Base-by-base conservation (phyloP, 2,113 vertebrate species). In the Limnothrissa miodon region DNA sequence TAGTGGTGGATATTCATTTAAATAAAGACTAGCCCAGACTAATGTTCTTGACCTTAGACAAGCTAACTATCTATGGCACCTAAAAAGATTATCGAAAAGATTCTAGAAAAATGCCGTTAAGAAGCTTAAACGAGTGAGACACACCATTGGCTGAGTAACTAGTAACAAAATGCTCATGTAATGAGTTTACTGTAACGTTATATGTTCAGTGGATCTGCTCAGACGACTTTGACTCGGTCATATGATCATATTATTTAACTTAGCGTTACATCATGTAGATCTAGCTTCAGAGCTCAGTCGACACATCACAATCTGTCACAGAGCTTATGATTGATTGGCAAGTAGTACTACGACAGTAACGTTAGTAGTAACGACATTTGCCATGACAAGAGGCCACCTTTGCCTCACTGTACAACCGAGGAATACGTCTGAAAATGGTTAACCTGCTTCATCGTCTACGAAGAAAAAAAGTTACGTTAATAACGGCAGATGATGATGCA, bases 181-280 rank as follows among this genome's bases (percentile, higher is more conserved):
- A 74, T 29, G 15, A 33, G 66, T 74, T 74, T 74, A 74, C 66
- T 62, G 29, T n/a, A n/a, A n/a, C n/a, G n/a, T n/a, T n/a, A n/a
- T n/a, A 62, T 29, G 29, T 62, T 29, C 6, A 11, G 4, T 74
- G 66, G 2, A 74, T 15, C 66, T 74, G n/a, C n/a, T n/a, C n/a
- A 0, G 66, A 74, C n/a, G 53, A 0, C 5, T 23, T 21, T 56
- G 53, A 56, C 53, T 56, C 53, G 23, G 9, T 5, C 1, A 21
- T 1, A 56, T 56, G 10, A 25, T 29, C n/a, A 25, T 25, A 66
- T 29, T n/a, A 66, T n/a, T 29, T 74, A 29, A 17, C 66, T 4
- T 74, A 33, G 1, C 66, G 66, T 74, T 74, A 74, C 11, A 36
- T 74, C 29, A 74, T 33, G 66, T 15, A 74, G n/a, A n/a, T 9